Evolutionary conservation across 2,797 vertebrate species (phyloP).

Genomic region (Novumbra hubbsi): DNA sequence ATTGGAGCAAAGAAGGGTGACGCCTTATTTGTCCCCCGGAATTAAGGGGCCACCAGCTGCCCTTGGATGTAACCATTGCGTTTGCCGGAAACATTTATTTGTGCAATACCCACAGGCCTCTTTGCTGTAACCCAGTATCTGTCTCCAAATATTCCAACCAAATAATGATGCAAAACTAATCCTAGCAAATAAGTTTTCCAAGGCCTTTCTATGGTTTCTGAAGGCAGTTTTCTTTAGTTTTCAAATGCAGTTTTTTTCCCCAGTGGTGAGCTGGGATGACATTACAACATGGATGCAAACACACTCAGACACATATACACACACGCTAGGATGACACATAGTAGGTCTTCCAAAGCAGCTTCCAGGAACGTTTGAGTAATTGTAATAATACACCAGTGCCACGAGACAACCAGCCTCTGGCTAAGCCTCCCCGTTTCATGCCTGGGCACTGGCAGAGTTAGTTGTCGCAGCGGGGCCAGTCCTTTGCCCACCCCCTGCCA

Average conservation of each 20-base stretch:
- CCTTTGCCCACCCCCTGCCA: neutral
- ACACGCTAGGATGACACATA: neutral
- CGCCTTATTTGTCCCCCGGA: too few species aligned
- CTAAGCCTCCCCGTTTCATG: conserved; percentile 4
- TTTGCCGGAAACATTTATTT: neutral
- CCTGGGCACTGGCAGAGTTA: conserved; percentile 1
- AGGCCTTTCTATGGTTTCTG: neutral
- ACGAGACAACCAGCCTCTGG: neutral
- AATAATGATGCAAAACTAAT: neutral
- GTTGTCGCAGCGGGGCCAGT: neutral
- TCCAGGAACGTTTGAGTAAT: conserved; percentile 31
- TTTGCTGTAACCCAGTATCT: neutral
- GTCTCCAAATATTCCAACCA: neutral
- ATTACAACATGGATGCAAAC: neutral
- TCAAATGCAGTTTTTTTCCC: too few species aligned
- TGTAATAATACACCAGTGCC: conserved; percentile 18
- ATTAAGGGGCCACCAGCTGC: too few species aligned
- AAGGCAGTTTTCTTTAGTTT: neutral
- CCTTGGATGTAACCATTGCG: too few species aligned
- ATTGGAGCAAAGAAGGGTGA: neutral
- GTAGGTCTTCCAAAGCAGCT: conserved; percentile 26
- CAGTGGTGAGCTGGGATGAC: neutral
- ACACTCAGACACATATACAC: neutral
- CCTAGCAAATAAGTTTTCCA: neutral
- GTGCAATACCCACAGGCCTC: neutral